These are phyloP conservation scores for Chinchilla lanigera DNA, from an alignment of 2,113 vertebrate species.

Conservation along the genomic window DNA sequence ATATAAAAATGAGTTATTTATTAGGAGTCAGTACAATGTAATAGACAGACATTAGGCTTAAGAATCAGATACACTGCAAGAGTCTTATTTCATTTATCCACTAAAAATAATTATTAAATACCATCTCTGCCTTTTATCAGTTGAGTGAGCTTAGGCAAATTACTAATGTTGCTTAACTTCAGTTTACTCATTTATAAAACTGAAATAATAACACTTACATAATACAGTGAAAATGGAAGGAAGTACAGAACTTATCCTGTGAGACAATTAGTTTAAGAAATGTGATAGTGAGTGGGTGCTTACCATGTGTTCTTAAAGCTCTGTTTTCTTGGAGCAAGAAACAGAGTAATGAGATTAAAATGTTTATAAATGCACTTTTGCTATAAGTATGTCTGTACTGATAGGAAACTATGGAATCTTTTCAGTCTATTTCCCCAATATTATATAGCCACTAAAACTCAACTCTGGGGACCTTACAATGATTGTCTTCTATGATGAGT, in stretches of 20 bases:
- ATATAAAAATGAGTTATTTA: background rate
- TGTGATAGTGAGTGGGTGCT: background rate
- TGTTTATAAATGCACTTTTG: background rate
- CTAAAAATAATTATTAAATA: slow-evolving; percentile 30
- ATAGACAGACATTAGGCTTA: background rate
- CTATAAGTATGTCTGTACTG: background rate
- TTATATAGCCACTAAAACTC: background rate
- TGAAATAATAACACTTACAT: background rate
- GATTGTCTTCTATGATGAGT: background rate
- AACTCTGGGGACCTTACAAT: background rate
- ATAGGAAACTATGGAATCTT: background rate
- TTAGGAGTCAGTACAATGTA: background rate
- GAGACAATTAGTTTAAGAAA: slow-evolving; percentile 11
- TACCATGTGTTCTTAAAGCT: background rate
- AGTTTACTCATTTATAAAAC: slow-evolving; percentile 22
- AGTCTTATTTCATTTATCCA: slow-evolving; percentile 35
- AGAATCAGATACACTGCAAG: slow-evolving; percentile 11
- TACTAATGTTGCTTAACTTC: background rate
- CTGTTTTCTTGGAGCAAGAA: background rate
- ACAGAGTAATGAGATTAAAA: slow-evolving; percentile 22
- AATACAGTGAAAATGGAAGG: background rate
- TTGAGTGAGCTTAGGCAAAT: background rate
- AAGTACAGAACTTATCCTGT: background rate
- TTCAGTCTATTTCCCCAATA: background rate
- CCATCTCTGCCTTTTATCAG: background rate